Percentiles rank a stretch among this genome's conserved stretches.
These are phyloP conservation scores for Chaetorhynchus papuensis DNA, from an alignment of 2,113 vertebrate genomes.

Conservation along the genomic window DNA sequence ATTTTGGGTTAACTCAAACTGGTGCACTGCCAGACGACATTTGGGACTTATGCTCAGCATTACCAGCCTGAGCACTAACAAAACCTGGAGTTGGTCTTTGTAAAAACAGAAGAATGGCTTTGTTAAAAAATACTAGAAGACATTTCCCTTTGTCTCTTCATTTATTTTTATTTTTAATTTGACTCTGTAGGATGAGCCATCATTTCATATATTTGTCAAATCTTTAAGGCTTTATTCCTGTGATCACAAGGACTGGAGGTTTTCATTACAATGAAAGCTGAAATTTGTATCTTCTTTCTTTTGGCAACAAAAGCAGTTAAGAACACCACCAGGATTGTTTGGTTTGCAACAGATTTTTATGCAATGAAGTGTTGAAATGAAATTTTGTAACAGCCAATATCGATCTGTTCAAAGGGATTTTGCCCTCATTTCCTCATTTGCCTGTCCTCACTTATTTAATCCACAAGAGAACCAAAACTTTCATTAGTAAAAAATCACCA, in stretches of 20 bases:
- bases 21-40: neutral
- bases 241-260: neutral
- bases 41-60: neutral
- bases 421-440: neutral
- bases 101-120: neutral
- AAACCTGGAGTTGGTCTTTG: neutral
- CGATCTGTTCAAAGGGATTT: neutral
- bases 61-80: neutral
- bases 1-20: neutral
- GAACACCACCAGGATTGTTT: neutral
- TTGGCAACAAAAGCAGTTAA: neutral
- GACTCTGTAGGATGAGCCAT: neutral
- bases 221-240: neutral
- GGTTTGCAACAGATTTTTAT: neutral
- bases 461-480: neutral
- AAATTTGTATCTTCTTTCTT: neutral
- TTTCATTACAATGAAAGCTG: neutral
- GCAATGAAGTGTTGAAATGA: neutral
- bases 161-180: neutral
- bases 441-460: neutral
- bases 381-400: neutral
- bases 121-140: neutral
- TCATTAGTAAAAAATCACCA: neutral
- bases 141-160: neutral
- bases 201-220: neutral